Evolutionary conservation across 2,888 invertebrate species (phyloP), one percentile per base, ranked within the genome.

Genomic region (Arrhopalites spinosus): DNA sequence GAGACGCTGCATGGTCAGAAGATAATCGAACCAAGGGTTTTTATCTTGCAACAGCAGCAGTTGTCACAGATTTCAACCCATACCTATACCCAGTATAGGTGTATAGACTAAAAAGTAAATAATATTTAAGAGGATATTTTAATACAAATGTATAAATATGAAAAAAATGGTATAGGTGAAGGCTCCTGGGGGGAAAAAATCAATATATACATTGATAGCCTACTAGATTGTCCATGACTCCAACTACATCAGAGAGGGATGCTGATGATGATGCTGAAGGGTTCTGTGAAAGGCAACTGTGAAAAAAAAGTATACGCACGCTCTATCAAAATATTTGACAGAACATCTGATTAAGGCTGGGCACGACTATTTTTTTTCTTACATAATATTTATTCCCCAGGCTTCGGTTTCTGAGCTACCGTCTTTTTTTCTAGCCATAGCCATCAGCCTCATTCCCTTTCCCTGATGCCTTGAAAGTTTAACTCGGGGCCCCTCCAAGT

Each of bases 261-360:
- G 50, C 23, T 36, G 36, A 36, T 36, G 36, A 27, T 27, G 59
- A 59, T 25, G 59, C 23, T 45, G 66, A 66, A 66, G 66, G 66
- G 66, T 59, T 20, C 5, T 36, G 36, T 7, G 36, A 36, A 11
- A 36, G 11, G 36, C 5, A 36, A 36, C 47, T 25, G 43, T 70
- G 53, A 36, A 36, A 36, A 36, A 36, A 11, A 36, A 36, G 36
- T 7, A 36, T 68, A 70, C 45, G 78, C 76, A 75, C 73, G 78
- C 67, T 77, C 77, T 75, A 77, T 78, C 77, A 77, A 77, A 78
- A 78, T 70, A 77, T 74, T 78, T 79, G 79, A 79, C 78, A 79
- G 79, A 68, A 74, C 77, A 79, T 79, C 79, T 79, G 79, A 79
- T 79, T 79, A 79, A 78, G 68, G 64, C 72, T 75, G 75, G 71